phyloP scores from a whole-genome alignment of 2,113 vertebrate genomes.

The Nematolebias whitei region DNA sequence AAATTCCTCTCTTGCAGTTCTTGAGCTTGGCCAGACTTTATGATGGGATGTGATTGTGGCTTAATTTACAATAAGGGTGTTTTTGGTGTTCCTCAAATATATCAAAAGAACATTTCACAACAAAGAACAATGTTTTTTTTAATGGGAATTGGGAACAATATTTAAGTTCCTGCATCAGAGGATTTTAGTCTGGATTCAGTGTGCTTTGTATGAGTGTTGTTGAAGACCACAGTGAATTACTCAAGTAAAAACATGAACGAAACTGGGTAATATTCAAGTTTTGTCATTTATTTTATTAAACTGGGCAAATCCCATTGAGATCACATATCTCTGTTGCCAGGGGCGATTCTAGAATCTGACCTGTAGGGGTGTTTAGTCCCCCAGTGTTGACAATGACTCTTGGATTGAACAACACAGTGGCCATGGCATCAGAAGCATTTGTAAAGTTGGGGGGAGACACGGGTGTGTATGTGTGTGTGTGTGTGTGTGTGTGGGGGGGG shows the following conservation, averaged over 20 bases:
- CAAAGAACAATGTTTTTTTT: background rate
- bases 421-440: no score
- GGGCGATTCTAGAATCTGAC: no score
- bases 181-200: background rate
- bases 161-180: background rate
- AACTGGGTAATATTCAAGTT: background rate
- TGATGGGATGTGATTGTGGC: constrained; percentile 19
- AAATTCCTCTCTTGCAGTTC: constrained; percentile 39
- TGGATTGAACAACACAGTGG: no score
- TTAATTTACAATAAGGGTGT: constrained; percentile 20
- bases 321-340: no score
- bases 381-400: no score
- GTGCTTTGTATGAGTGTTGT: background rate
- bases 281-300: no score
- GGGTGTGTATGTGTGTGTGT: no score
- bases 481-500: no score
- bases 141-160: background rate
- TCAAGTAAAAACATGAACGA: background rate
- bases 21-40: constrained; percentile 51
- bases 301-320: no score
- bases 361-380: no score
- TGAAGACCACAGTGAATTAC: background rate
- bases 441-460: no score
- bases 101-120: constrained; percentile 4
- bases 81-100: constrained; percentile 4